Percentiles rank a stretch among this genome's conserved stretches.
These are phyloP conservation scores for Drosophila koepferae DNA, from an alignment of 2,888 invertebrate genomes.

Conservation along the genomic window DNA sequence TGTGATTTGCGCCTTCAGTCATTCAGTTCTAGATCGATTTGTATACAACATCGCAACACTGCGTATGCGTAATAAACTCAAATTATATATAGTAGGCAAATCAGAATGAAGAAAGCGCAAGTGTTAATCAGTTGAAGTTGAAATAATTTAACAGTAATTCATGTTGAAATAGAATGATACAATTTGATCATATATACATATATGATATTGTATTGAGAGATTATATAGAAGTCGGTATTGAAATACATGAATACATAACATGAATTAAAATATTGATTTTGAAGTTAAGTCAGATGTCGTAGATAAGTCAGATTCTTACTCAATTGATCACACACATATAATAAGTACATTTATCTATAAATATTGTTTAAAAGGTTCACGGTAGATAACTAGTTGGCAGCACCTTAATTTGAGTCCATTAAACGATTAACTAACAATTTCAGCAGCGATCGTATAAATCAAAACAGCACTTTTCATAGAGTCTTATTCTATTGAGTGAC, in stretches of 20 bases:
- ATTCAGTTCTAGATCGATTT: slow-evolving; percentile 2
- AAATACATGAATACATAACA: background rate
- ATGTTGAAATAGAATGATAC: background rate
- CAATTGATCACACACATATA: background rate
- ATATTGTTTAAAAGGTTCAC: background rate
- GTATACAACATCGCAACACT: background rate
- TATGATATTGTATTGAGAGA: background rate
- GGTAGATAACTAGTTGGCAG: slow-evolving; percentile 4
- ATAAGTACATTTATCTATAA: background rate
- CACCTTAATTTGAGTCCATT: slow-evolving; percentile 3
- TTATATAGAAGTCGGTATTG: background rate
- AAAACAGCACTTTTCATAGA: slow-evolving; percentile 12
- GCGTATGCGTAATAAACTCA: slow-evolving; percentile 3
- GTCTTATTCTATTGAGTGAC: slow-evolving; percentile 14
- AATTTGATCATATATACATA: background rate
- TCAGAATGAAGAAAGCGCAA: background rate
- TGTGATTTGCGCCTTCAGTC: slow-evolving; percentile 1
- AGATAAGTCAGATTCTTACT: background rate
- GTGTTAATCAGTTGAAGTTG: background rate
- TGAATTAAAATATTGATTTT: background rate
- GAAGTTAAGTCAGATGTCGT: background rate
- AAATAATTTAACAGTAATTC: background rate
- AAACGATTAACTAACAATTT: slow-evolving; percentile 36
- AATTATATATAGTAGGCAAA: background rate
- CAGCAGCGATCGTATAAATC: slow-evolving; percentile 44